A percentile compares a stretch with the other conserved stretches of the same genome.
These are phyloP conservation scores for Carcina quercana DNA, from an alignment of 2,888 invertebrate genomes.

Conservation along the genomic window DNA sequence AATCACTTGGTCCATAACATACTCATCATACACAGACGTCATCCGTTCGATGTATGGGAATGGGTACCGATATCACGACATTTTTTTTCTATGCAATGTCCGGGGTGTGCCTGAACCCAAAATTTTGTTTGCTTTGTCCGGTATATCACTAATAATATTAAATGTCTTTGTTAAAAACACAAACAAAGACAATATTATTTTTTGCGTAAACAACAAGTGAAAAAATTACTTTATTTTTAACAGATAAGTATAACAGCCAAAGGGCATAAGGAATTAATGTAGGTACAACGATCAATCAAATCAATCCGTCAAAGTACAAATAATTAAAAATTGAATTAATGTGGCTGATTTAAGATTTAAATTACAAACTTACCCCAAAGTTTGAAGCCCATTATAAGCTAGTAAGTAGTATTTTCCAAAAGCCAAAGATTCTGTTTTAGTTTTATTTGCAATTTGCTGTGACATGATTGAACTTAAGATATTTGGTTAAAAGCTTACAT, in stretches of 20 bases:
- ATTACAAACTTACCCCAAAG: slow-evolving; percentile 77
- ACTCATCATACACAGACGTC: no score
- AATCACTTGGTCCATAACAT: no score
- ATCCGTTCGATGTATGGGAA: no score
- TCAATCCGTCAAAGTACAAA: background rate
- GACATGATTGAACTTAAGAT: slow-evolving; percentile 26
- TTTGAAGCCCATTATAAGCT: slow-evolving; percentile 82
- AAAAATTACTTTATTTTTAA: background rate
- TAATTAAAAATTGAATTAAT: background rate
- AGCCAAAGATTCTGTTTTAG: slow-evolving; percentile 60
- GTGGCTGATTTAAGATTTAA: background rate
- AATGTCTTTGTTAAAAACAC: background rate
- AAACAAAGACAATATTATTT: background rate
- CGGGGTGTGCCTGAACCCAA: no score
- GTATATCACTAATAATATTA: no score
- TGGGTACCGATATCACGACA: no score
- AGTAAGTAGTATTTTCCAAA: slow-evolving; percentile 78
- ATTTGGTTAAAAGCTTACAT: no score
- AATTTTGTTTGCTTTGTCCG: no score
- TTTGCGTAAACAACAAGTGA: background rate
- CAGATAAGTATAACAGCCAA: no score
- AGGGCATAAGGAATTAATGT: no score
- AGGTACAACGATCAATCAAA: no score
- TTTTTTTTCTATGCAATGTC: no score
- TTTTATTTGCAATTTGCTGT: slow-evolving; percentile 35